A percentile compares a stretch with the other conserved stretches of the same genome.
These are phyloP conservation scores for Drosophila antonietae DNA, from an alignment of 2,888 invertebrate genomes.

Conservation along the genomic window DNA sequence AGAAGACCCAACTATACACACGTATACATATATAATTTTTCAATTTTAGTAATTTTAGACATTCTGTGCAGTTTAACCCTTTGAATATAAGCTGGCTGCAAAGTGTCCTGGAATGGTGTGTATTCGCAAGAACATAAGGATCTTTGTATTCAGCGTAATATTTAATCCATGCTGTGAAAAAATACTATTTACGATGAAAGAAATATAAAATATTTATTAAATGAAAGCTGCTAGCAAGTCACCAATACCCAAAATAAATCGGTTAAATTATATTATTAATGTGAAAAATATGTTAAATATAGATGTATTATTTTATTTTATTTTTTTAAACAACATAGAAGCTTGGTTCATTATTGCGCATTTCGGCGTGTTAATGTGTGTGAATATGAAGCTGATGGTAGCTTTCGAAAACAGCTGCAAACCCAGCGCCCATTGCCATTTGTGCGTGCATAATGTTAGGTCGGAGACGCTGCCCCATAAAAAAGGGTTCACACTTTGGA, in stretches of 20 bases:
- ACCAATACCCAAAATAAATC: neutral
- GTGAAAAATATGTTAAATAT: constrained; percentile 22
- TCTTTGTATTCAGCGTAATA: neutral
- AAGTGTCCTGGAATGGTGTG: neutral
- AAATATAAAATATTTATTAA: neutral
- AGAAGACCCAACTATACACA: constrained; percentile 54
- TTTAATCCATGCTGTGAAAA: neutral
- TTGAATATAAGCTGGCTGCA: neutral
- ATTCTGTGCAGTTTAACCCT: constrained; percentile 32
- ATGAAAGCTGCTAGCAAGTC: no score
- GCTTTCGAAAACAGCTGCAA: constrained; percentile 49
- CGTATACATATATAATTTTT: constrained; percentile 14
- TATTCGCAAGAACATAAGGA: neutral
- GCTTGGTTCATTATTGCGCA: constrained; percentile 49
- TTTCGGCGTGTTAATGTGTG: constrained; percentile 56
- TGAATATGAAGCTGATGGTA: constrained; percentile 54
- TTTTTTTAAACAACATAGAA: neutral
- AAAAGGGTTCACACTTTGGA: constrained; percentile 71
- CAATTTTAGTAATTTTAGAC: constrained; percentile 21
- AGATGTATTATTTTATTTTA: constrained; percentile 1
- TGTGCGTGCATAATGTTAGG: constrained; percentile 58
- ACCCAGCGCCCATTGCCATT: constrained; percentile 53
- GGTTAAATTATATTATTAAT: neutral
- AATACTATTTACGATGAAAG: neutral
- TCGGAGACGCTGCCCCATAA: constrained; percentile 63